Evolutionary conservation across 2,888 invertebrate species (phyloP), one percentile per base, ranked within the genome.

Genomic region (Ophioninae sp.): DNA sequence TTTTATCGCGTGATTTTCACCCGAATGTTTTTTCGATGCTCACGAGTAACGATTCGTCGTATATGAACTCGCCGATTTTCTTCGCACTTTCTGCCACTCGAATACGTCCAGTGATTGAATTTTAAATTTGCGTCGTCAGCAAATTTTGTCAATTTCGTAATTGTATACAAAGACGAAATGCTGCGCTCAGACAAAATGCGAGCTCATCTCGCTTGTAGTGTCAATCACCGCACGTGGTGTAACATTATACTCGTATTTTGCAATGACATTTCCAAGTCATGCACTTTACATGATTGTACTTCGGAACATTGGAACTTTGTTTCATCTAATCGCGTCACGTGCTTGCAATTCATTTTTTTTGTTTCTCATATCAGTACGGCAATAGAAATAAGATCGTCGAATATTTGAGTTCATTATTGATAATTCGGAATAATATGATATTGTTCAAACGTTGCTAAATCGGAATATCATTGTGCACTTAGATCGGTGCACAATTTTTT

Each of bases 131-230:
- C 67, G 0, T 56, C 44, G 74, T 81, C 84, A 84, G 84, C 84
- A 23, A 76, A 79, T 76, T 76, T 81, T 20, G 56, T 13, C 10
- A 79, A 76, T 81, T 84, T 70, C 57, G 76, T 67, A 76, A 84
- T 70, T 50, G 2, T 41, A 68, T 23, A 68, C 68, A 68, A n/a
- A 23, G 23, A 68, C 21, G 44, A 68, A 68, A 50, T 50, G 50
- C 68, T 68, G 68, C 21, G 50, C 17, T 50, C 17, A 50, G 17
- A 5, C 13, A 50, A 17, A 50, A 50, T 50, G 50, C 50, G 13
- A 10, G 13, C 50, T 50, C 13, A 6, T 50, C 50, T 50, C 17
- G 50, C 50, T 50, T 50, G 50, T 6, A 13, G 50, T 3, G 50
- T 17, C 41, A 8, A 41, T 41, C 50, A 50, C 50, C 13, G 50